Evolutionary conservation across 2,797 vertebrate species (phyloP).

Genomic region (Melanotaenia pygmaea): DNA sequence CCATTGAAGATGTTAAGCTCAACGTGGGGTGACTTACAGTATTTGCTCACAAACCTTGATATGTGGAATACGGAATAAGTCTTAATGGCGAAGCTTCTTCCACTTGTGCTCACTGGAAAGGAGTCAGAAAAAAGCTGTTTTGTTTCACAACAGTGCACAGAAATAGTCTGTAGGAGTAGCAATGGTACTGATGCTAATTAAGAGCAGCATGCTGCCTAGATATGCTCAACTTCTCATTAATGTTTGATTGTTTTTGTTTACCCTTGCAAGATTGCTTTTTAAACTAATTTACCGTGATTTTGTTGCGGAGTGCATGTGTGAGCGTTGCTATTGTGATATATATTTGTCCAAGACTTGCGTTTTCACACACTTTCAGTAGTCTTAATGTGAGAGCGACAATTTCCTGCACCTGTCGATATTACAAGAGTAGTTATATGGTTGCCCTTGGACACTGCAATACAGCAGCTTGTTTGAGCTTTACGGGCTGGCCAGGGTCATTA

Average conservation of each 20-base stretch:
- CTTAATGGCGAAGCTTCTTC: conserved; percentile 41
- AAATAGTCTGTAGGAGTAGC: conserved; percentile 29
- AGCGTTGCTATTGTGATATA: background rate
- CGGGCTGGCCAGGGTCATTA: conserved; percentile 66
- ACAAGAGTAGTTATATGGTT: conserved; percentile 60
- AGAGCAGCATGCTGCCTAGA: background rate
- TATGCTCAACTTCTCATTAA: conserved; percentile 3
- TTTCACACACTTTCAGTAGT: conserved; percentile 27
- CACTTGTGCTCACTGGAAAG: conserved; percentile 34
- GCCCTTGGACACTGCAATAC: conserved; percentile 62
- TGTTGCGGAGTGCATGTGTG: background rate
- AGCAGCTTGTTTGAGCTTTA: conserved; percentile 60
- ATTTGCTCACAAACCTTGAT: conserved; percentile 60
- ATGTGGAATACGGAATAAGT: conserved; percentile 51
- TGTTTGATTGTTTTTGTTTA: conserved; percentile 8
- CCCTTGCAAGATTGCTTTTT: background rate
- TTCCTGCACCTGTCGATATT: conserved; percentile 55
- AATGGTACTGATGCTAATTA: conserved; percentile 31
- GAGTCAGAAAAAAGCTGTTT: conserved; percentile 35
- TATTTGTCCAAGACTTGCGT: conserved; percentile 23
- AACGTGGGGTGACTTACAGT: conserved; percentile 30
- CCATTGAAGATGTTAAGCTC: conserved; percentile 47
- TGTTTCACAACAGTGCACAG: conserved; percentile 44
- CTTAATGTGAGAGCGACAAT: conserved; percentile 42
- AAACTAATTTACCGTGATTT: conserved; percentile 1